Evolutionary conservation across 2,797 vertebrate genomes (phyloP).

Genomic region (Lepilemur septentrionalis): DNA sequence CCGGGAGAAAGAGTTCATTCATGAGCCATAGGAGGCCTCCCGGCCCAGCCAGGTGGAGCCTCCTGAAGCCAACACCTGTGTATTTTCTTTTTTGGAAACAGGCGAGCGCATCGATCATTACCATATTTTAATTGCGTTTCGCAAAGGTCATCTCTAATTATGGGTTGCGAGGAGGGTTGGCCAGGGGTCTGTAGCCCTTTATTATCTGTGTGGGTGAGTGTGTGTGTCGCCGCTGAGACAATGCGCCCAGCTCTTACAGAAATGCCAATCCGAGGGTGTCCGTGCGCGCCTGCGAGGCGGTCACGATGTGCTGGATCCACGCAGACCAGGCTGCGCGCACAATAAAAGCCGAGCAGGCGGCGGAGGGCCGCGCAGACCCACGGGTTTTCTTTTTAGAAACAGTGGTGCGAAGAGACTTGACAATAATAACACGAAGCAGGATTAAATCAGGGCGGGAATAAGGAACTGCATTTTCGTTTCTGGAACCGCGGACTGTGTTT

Average conservation of each 20-base stretch:
- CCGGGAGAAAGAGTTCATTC: slow-evolving; percentile 65
- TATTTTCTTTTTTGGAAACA: slow-evolving; percentile 71
- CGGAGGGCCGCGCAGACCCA: slow-evolving; percentile 81
- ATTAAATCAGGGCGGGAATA: slow-evolving; percentile 81
- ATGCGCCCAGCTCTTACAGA: slow-evolving; percentile 78
- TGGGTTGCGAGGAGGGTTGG: slow-evolving; percentile 61
- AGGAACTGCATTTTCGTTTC: slow-evolving; percentile 70
- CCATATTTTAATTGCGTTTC: slow-evolving; percentile 83
- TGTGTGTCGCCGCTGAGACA: slow-evolving; percentile 74
- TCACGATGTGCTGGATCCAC: slow-evolving; percentile 83
- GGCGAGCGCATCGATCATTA: slow-evolving; percentile 78
- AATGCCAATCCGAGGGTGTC: slow-evolving; percentile 85
- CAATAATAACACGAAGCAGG: slow-evolving; percentile 82
- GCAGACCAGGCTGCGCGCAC: slow-evolving; percentile 80
- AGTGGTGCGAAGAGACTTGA: slow-evolving; percentile 80
- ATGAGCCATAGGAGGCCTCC: slow-evolving; percentile 65
- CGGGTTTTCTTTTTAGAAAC: slow-evolving; percentile 84
- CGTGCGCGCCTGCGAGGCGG: slow-evolving; percentile 81
- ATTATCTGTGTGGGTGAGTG: slow-evolving; percentile 19
- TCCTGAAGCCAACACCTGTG: slow-evolving; percentile 82
- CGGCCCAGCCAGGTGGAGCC: slow-evolving; percentile 78
- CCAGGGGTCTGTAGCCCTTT: slow-evolving; percentile 56
- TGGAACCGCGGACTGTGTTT: slow-evolving; percentile 51
- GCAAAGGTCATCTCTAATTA: slow-evolving; percentile 85
- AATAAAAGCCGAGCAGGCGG: slow-evolving; percentile 83